Evolutionary conservation across 2,797 vertebrate genomes (phyloP), one percentile per base, ranked within the genome.

Genomic region (Huso huso): DNA sequence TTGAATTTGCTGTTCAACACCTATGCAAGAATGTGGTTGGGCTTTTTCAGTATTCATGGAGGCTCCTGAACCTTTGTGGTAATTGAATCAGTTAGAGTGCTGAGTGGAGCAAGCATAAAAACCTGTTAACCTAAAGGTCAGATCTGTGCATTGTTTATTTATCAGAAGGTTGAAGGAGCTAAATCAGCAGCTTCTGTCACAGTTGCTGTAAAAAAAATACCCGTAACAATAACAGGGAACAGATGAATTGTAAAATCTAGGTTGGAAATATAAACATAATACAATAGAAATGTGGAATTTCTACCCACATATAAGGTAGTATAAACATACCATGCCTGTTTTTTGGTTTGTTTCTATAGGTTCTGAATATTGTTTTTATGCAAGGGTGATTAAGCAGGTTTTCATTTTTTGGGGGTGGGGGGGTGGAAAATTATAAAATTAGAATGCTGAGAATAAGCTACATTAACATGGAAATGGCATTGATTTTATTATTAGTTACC

Each of bases 71-170:
- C 95, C 95, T 97, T 95, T 95, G 93, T 95, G 94, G 91, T 99
- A 98, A 99, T 98, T 98, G 95, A 99, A 99, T 99, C 96, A 95
- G 94, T 95, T 93, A 94, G 94, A 97, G 93, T 96, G 94, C 94
- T 97, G 96, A 98, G 95, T 93, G 92, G 94, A 92, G 93, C 92
- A 91, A 89, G 94, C 93, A 95, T 95, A 95, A 97, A 93, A 99
- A 96, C 94, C 94, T 95, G 94, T 96, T 98, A 97, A 98, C 96
- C 95, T 88, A 94, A 99, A 99, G 95, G 96, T 99, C 95, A 98
- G 90, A 88, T 91, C 89, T 93, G 93, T 93, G 95, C 92, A 95
- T 97, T 99, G 95, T 98, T 99, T 99, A 98, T 99, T 97, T 98
- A 97, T 94, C 94, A 94, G 93, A 84, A 90, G 91, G 90, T 79